Evolutionary conservation across 2,888 invertebrate species (phyloP).

Genomic region (Acanthopleura granulata): DNA sequence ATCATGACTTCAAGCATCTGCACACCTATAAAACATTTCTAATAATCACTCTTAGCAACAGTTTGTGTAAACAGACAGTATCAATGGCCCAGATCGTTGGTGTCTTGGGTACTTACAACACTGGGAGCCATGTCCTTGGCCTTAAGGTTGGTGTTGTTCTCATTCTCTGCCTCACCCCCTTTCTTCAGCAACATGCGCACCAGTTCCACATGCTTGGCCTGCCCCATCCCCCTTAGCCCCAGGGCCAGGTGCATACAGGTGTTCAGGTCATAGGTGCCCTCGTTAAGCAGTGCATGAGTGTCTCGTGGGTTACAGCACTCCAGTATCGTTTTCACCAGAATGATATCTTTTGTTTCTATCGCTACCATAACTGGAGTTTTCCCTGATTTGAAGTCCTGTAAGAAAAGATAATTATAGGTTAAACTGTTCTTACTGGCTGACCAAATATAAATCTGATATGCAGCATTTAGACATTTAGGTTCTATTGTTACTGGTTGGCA

Average conservation of each 20-base stretch:
- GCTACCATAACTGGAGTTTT: slow-evolving; percentile 9
- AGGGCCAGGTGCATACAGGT: slow-evolving; percentile 10
- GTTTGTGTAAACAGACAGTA: too few relatives aligned
- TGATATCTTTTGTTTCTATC: slow-evolving; percentile 4
- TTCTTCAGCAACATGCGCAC: neutral
- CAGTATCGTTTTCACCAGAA: neutral
- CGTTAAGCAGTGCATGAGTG: neutral
- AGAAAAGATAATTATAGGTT: neutral
- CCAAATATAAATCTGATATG: too few relatives aligned
- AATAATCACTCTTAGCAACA: too few relatives aligned
- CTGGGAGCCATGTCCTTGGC: neutral
- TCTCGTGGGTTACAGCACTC: neutral
- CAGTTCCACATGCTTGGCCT: neutral
- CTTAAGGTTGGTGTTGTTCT: neutral
- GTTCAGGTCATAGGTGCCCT: neutral
- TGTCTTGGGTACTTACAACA: neutral
- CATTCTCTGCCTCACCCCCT: neutral
- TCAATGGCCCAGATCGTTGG: too few relatives aligned
- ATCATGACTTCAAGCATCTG: too few relatives aligned
- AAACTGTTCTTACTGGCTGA: too few relatives aligned
- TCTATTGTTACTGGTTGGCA: too few relatives aligned
- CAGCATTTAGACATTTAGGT: too few relatives aligned
- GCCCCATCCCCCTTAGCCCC: neutral
- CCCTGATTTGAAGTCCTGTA: neutral
- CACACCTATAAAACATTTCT: too few relatives aligned